Percentiles rank a stretch among this genome's conserved stretches.
These are phyloP conservation scores for Siphamia tubifer DNA, from an alignment of 2,113 vertebrate genomes.

Conservation along the genomic window DNA sequence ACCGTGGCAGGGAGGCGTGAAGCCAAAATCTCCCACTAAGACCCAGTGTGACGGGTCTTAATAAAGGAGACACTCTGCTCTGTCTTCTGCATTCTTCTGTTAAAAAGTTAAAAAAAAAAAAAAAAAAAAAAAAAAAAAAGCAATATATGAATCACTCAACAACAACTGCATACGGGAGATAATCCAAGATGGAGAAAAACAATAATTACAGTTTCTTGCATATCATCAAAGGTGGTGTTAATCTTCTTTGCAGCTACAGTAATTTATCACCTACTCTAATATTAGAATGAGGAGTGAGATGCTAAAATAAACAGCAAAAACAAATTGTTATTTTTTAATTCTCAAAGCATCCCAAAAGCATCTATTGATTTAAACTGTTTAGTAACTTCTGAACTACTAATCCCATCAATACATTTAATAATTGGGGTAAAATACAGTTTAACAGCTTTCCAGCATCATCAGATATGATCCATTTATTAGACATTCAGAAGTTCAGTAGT, in stretches of 20 bases:
- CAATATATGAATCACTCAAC: neutral
- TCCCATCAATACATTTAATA: too few species aligned
- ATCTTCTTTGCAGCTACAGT: neutral
- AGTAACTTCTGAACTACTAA: too few species aligned
- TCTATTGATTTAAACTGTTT: too few species aligned
- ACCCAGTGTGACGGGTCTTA: slow-evolving; percentile 65
- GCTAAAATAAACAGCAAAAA: neutral
- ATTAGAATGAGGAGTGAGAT: neutral
- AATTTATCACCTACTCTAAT: neutral
- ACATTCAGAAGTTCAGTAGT: too few species aligned
- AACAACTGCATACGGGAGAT: neutral
- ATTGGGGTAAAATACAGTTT: too few species aligned
- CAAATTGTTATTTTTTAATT: too few species aligned
- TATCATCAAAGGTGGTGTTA: neutral
- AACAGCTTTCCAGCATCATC: too few species aligned
- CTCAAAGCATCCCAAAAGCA: too few species aligned
- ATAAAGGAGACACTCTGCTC: slow-evolving; percentile 62
- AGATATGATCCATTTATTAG: too few species aligned
- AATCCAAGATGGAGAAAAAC: neutral
- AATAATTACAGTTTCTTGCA: neutral
- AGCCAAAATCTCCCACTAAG: slow-evolving; percentile 75
- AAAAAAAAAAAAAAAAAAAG: slow-evolving; percentile 19
- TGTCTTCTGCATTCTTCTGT: slow-evolving; percentile 15
- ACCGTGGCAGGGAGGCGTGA: slow-evolving; percentile 71
- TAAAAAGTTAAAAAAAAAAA: slow-evolving; percentile 46